Base-by-base conservation (phyloP, 2,888 invertebrate species). In the Ernsta delagoae region DNA sequence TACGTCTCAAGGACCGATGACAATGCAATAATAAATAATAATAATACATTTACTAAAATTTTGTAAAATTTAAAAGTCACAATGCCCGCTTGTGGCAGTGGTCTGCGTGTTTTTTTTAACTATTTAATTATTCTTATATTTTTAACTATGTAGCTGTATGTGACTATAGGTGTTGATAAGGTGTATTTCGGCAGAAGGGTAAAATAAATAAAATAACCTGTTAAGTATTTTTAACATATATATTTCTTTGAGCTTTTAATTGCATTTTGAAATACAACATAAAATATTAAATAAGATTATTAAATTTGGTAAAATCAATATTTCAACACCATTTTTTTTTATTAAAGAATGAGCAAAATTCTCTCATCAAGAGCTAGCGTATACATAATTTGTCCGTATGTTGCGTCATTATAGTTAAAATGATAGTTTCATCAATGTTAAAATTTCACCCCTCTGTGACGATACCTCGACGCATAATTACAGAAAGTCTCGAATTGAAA, bases 241-340 rank as follows among this genome's bases (percentile, higher is more conserved):
- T 96, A 96, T 96, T 96, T 96, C 96, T 96, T 96, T 96, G 96
- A 96, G 96, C 96, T 95, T 96, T 94, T 96, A 95, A 96, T 96
- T 96, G 96, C 96, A 95, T 96, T 96, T 95, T 95, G 96, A 96
- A 96, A 95, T 96, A 96, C 96, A 96, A 96, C 96, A 96, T 96
- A 93, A 93, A 96, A 96, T 96, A 96, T 95, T 95, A 96, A 96
- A 96, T 96, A 96, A 96, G 95, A 95, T 95, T 95, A 95, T 94
- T 93, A 90, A 95, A 95, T 95, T 95, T 96, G 95, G 95, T 95
- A 95, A 95, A 95, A 95, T 96, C 95, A 96, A 95, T 95, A 94
- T 93, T 91, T 92, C 84, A 92, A 93, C 93, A 93, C 87, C 86
- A 84, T 87, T 89, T 88, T 89, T 88, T 87, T 87, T 54, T 78